Evolutionary conservation across 2,888 invertebrate species (phyloP).

Genomic region (Laothoe populi): DNA sequence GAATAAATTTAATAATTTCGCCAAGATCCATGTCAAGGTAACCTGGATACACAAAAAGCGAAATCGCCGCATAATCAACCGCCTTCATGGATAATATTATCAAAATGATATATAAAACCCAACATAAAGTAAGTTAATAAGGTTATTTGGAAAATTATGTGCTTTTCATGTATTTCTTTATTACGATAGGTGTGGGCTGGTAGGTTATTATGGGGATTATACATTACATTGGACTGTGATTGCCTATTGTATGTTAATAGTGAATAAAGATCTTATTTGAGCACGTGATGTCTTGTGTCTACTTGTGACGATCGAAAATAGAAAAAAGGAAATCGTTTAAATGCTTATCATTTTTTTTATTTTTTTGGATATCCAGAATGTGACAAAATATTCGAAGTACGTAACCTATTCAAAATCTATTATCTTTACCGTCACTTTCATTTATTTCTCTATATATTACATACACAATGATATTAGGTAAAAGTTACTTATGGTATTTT

Average conservation of each 20-base stretch:
- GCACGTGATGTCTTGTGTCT: too few relatives aligned
- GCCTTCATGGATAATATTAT: conserved; percentile 1
- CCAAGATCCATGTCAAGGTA: conserved; percentile 19
- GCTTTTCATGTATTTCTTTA: conserved; percentile 16
- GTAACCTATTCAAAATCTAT: too few relatives aligned
- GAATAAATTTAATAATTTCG: conserved; percentile 10
- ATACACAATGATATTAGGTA: too few relatives aligned
- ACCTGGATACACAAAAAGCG: conserved; percentile 10
- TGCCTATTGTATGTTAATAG: neutral
- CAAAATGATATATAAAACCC: conserved; percentile 16
- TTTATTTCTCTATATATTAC: too few relatives aligned
- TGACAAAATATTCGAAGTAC: too few relatives aligned
- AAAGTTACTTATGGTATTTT: too few relatives aligned
- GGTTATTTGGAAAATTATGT: conserved; percentile 20
- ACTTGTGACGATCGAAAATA: too few relatives aligned
- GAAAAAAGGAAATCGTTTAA: too few relatives aligned
- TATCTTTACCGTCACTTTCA: too few relatives aligned
- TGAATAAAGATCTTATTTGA: too few relatives aligned
- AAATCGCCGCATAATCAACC: conserved; percentile 14
- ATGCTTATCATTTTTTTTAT: too few relatives aligned
- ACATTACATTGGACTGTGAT: neutral
- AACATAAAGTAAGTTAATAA: conserved; percentile 22
- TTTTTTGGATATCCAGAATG: too few relatives aligned
- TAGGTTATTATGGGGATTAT: neutral
- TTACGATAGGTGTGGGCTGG: neutral